Conservation (phyloP, 2,888 invertebrate genomes). For the Papilio protenor region DNA sequence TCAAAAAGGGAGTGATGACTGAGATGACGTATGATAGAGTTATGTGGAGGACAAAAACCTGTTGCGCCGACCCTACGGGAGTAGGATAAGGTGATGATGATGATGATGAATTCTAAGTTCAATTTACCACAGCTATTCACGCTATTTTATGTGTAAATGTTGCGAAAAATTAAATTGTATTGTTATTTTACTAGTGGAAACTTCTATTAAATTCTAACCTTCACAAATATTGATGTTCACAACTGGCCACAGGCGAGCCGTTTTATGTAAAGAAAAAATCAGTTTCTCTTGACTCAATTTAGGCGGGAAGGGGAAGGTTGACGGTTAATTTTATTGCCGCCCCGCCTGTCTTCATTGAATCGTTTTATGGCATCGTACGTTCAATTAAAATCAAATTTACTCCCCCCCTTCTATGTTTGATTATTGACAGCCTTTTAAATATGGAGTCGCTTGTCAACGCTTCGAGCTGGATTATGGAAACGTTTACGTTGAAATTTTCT, state of each 20-base stretch:
- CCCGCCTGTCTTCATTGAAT: constrained; percentile 68
- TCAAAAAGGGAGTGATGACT: too few species aligned
- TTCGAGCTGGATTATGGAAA: constrained; percentile 47
- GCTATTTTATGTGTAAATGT: too few species aligned
- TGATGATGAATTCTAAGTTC: too few species aligned
- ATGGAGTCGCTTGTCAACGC: constrained; percentile 49
- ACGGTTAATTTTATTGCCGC: constrained; percentile 61
- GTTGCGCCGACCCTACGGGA: too few species aligned
- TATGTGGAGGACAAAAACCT: too few species aligned
- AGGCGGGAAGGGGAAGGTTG: constrained; percentile 52
- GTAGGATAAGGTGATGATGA: too few species aligned
- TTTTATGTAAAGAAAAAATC: constrained; percentile 47
- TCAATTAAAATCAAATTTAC: constrained; percentile 78
- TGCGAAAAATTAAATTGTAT: too few species aligned
- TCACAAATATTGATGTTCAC: background rate
- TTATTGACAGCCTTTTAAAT: constrained; percentile 57
- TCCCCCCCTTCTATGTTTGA: constrained; percentile 57
- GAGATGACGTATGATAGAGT: too few species aligned
- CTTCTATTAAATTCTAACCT: too few species aligned
- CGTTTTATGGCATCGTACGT: constrained; percentile 66
- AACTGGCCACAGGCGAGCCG: constrained; percentile 16
- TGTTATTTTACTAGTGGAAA: too few species aligned
- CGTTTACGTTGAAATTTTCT: constrained; percentile 43
- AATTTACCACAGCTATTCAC: too few species aligned
- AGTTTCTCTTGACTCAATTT: constrained; percentile 48